Base-by-base conservation (phyloP, 2,888 invertebrate species). In the Ormyrus rosae region DNA sequence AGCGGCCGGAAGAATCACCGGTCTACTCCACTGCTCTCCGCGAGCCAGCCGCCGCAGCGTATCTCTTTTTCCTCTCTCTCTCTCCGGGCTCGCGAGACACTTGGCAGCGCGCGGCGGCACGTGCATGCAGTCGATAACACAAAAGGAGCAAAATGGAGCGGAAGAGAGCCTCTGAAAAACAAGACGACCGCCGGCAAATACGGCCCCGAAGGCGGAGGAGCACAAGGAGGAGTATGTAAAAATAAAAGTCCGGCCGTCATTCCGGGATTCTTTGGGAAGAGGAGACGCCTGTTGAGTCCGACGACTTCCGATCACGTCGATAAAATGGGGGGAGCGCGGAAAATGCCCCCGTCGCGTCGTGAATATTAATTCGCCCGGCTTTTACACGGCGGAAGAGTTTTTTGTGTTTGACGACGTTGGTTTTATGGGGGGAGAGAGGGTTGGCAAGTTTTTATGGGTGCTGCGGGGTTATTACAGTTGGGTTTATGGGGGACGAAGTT, bases 111-210 rank as follows among this genome's bases (percentile, higher is more conserved):
- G 11, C 48, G 7, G n/a, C 46, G 9, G 46, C 9, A 46, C 50
- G 8, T 6, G 65, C 51, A 51, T 34, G 50, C 65, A 46, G 65
- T 6, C 9, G 13, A 48, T 8, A 7, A 67, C 10, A 53, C 53
- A 63, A 63, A 63, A 63, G 63, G 46, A 63, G 63, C n/a, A 63
- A n/a, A 63, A 46, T 7, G 34, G 34, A 34, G 34, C 34, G 34
- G 34, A 34, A 34, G 34, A 34, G 34, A 34, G 34, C 34, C 34
- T 34, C 34, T 34, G 34, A 34, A 34, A 34, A 34, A 34, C 34
- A 34, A 34, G 34, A 34, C 34, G 34, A 34, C 34, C 34, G 34
- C 34, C 34, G 3, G 34, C 34, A 34, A 34, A 34, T 34, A 34
- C 34, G 34, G 34, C 34, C 34, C 34, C 34, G 34, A 34, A 34